Evolutionary conservation across 2,113 vertebrate species (phyloP).

Genomic region (Neogobius melanostomus): DNA sequence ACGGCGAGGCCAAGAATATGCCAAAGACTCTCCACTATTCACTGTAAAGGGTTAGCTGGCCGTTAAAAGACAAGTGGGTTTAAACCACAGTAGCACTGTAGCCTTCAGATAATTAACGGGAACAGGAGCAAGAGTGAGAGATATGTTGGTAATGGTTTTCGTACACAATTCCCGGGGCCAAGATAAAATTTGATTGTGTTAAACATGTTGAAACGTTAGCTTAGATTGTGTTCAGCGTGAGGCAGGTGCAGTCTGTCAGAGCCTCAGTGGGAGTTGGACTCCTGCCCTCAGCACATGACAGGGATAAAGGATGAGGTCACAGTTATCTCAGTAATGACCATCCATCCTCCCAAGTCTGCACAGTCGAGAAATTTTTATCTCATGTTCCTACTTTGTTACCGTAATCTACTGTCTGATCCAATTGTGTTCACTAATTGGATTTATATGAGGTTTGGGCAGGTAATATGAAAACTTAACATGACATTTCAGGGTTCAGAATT

Average conservation of each 20-base stretch:
- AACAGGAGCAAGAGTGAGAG: not conserved
- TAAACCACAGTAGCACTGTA: conserved; percentile 3
- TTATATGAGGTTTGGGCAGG: not conserved
- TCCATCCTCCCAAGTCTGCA: not conserved
- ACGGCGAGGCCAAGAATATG: conserved; percentile 24
- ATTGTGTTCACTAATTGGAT: not conserved
- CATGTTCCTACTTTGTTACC: not conserved
- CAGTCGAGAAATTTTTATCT: not conserved
- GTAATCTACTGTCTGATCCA: not conserved
- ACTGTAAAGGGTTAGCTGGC: not conserved
- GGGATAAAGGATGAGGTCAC: not conserved
- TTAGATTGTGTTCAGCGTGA: not conserved
- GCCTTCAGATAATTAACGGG: not conserved
- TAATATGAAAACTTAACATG: not conserved
- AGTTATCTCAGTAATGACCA: not conserved
- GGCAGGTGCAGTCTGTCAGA: conserved; percentile 3
- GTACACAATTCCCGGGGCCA: not conserved
- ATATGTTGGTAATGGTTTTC: not conserved
- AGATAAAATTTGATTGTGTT: not conserved
- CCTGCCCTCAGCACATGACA: not conserved
- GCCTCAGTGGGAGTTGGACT: not conserved
- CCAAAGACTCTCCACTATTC: not conserved
- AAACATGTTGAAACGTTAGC: too few relatives aligned
- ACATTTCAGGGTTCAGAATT: not conserved
- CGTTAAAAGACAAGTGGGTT: not conserved